A percentile compares a stretch with the other conserved stretches of the same genome.
Evolutionary conservation across 2,888 invertebrate genomes (phyloP).

Genomic region (Syrista parreyssii): DNA sequence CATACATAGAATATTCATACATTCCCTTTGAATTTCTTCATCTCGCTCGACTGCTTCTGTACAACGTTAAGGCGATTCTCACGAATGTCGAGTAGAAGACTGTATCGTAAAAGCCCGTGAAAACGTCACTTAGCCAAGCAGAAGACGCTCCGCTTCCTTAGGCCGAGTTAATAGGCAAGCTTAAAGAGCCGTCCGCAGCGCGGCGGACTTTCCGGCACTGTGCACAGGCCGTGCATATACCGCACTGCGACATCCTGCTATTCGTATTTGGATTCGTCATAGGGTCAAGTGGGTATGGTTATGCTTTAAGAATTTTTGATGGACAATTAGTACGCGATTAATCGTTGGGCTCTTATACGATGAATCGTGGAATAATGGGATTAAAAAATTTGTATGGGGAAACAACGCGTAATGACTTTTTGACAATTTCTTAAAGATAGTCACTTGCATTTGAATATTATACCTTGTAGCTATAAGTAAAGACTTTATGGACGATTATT

Average conservation of each 20-base stretch:
- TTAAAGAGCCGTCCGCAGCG: not conserved
- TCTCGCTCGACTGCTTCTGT: not conserved
- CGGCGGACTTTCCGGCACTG: not conserved
- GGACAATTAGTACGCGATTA: not conserved
- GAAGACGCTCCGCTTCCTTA: not conserved
- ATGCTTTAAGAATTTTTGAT: not conserved
- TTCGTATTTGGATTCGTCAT: slow-evolving; percentile 11
- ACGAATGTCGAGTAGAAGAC: not conserved
- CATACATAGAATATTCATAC: not conserved
- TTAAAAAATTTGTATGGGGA: not conserved
- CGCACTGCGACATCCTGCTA: slow-evolving; percentile 49
- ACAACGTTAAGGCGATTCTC: not conserved
- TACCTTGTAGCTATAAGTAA: not conserved
- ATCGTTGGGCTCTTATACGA: not conserved
- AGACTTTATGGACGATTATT: not conserved
- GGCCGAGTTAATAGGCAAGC: not conserved
- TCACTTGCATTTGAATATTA: not conserved
- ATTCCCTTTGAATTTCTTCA: not conserved
- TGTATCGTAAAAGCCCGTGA: not conserved
- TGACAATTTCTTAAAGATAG: not conserved
- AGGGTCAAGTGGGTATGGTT: not conserved
- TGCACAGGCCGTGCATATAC: slow-evolving; percentile 29
- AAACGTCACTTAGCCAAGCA: not conserved
- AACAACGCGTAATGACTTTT: not conserved
- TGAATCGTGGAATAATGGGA: not conserved